Conservation (phyloP, 1,140 invertebrate species). For the Rhopalosiphum padi region DNA sequence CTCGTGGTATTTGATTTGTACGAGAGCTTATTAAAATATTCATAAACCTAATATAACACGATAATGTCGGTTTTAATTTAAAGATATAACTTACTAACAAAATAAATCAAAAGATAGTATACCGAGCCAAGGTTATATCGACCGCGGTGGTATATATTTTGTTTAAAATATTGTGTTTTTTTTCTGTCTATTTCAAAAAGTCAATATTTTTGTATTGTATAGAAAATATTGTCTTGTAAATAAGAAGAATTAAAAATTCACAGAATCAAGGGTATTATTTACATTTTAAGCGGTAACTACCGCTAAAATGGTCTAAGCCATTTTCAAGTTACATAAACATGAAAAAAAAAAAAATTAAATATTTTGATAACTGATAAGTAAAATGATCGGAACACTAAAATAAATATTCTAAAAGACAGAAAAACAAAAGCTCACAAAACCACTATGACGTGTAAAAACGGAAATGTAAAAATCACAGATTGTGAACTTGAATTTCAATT, state of each 20-base stretch:
- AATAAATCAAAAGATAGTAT: background rate
- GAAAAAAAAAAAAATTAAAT: background rate
- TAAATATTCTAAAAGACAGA: background rate
- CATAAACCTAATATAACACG: background rate
- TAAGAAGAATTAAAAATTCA: background rate
- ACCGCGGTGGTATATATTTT: too few relatives aligned
- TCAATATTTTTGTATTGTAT: too few relatives aligned
- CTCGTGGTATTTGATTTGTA: background rate
- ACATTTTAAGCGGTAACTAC: background rate
- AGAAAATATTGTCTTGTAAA: background rate
- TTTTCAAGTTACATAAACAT: background rate
- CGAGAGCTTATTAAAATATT: background rate
- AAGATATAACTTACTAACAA: too few relatives aligned
- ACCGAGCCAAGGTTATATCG: background rate
- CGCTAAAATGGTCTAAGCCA: background rate
- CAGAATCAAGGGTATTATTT: background rate
- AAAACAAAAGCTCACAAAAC: background rate
- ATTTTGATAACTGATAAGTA: too few relatives aligned
- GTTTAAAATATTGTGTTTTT: background rate
- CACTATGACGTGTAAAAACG: background rate
- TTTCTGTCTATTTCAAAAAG: background rate
- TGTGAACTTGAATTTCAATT: too few relatives aligned
- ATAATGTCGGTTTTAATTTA: background rate
- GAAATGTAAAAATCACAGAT: background rate
- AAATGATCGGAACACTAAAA: background rate